Conservation (phyloP, 2,113 vertebrate species). For the Pica pica region DNA sequence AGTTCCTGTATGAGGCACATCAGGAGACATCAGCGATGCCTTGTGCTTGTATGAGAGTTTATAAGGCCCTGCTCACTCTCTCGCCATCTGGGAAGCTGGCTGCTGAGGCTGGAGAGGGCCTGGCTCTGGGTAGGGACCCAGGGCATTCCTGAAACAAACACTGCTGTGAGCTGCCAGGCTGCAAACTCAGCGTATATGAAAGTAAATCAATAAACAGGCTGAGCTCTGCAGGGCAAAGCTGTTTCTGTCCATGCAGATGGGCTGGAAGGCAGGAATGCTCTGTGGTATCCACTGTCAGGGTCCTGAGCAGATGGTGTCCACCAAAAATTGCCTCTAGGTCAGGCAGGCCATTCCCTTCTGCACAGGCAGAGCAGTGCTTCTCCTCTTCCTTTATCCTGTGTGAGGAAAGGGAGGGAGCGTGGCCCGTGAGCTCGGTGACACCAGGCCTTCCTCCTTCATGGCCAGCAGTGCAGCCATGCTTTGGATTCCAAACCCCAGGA, state of each 20-base stretch:
- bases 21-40: rapidly evolving
- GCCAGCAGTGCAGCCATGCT: rapidly evolving
- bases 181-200: rapidly evolving
- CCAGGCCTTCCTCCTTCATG: rapidly evolving
- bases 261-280: background rate
- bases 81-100: rapidly evolving
- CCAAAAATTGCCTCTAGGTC: background rate
- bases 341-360: background rate
- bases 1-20: background rate
- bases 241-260: background rate
- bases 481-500: rapidly evolving
- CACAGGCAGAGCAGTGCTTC: no score
- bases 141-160: background rate
- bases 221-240: background rate
- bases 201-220: background rate
- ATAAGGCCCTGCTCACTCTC: background rate
- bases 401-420: background rate
- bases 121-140: background rate
- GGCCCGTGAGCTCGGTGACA: no score
- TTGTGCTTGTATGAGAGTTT: rapidly evolving
- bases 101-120: background rate
- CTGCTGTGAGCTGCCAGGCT: background rate
- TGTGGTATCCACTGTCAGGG: rapidly evolving
- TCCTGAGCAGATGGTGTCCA: background rate
- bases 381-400: rapidly evolving